Evolutionary conservation across 1,140 invertebrate genomes (phyloP), one percentile per base, ranked within the genome.

Genomic region (Prorops nasuta): DNA sequence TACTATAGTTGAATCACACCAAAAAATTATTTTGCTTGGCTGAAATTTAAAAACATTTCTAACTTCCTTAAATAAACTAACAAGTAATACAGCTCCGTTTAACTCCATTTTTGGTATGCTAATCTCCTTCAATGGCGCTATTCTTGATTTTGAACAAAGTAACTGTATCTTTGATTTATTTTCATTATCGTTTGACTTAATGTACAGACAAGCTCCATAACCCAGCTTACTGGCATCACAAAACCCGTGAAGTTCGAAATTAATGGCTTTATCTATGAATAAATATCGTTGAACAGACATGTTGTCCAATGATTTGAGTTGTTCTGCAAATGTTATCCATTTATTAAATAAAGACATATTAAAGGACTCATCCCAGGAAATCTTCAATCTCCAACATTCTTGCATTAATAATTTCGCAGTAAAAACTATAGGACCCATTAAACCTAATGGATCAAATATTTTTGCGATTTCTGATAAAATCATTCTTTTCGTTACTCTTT

Each of bases 71-170:
- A 6, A 6, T 2, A 61, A 20, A 16, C 51, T 16, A 14, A 53
- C 34, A 3, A 65, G 19, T 16, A 65, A 9, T 0, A 54, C 14
- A 2, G 60, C 60, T n/a, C 35, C 56, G 21, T 38, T 46, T 8
- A 65, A 44, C 47, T 62, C 59, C 10, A 64, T 20, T 17, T 54
- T 21, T 8, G 64, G 58, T 21, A 59, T 57, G 0, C 71, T 56
- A 1, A 63, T 37, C 14, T 47, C 40, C 54, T 69, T 67, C 2
- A 69, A 24, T 7, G 71, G 70, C 10, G 69, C 53, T 4, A 74
- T 63, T 21, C 64, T 42, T 22, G 39, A 44, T 39, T 55, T 55
- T 4, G 48, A 38, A 19, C 53, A 55, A 0, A 54, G 15, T 14
- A 54, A 44, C 12, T 28, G 3, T 8, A 36, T 32, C 35, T 17